Percentiles rank a stretch among this genome's conserved stretches.
These are phyloP conservation scores for Acropora tenuis DNA, from an alignment of 64 coral and sea anemone genomes.

Conservation along the genomic window DNA sequence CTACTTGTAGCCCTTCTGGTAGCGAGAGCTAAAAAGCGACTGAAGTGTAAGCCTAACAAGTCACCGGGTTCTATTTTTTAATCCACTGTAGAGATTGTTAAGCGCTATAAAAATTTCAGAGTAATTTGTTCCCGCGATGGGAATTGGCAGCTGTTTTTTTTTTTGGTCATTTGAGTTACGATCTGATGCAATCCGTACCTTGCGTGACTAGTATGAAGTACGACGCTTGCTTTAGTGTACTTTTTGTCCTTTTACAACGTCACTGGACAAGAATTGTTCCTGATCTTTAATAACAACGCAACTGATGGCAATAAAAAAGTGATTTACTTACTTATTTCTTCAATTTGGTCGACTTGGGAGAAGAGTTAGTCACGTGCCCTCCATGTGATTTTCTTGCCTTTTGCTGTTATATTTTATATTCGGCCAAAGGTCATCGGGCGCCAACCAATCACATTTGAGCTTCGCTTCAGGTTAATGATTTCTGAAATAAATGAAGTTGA, in stretches of 20 bases:
- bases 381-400: neutral
- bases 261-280: too few relatives aligned
- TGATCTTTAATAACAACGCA: too few relatives aligned
- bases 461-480: neutral
- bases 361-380: neutral
- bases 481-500: neutral
- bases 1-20: too few relatives aligned
- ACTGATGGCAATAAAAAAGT: too few relatives aligned
- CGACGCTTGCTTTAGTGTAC: too few relatives aligned
- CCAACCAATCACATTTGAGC: conserved; percentile 20
- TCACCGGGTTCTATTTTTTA: neutral
- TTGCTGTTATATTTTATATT: neutral
- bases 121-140: neutral
- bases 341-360: too few relatives aligned
- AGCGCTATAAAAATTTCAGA: neutral
- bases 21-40: too few relatives aligned
- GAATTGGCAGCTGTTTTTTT: neutral
- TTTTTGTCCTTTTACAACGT: too few relatives aligned
- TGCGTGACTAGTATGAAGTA: too few relatives aligned
- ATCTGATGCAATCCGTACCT: conserved; percentile 20
- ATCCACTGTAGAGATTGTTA: neutral
- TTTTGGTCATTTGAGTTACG: neutral
- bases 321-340: too few relatives aligned
- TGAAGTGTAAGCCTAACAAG: neutral
- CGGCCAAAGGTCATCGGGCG: neutral